Evolutionary conservation across 2,888 invertebrate species (phyloP).

Genomic region (Gymnosoma rotundatum): DNA sequence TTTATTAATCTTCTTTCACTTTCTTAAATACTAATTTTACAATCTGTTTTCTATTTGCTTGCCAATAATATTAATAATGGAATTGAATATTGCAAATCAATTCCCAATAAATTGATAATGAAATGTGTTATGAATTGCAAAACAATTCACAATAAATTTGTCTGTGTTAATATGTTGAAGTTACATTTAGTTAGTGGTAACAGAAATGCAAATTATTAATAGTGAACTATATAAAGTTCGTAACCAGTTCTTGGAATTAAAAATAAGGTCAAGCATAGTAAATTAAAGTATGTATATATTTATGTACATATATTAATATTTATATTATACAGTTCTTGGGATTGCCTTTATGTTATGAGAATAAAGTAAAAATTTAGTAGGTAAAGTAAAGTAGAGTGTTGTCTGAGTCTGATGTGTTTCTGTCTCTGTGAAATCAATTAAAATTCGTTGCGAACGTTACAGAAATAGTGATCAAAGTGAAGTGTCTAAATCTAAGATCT

Average conservation of each 20-base stretch:
- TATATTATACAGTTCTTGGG: background rate
- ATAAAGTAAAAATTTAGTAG: no score
- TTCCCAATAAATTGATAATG: no score
- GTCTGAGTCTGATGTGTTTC: no score
- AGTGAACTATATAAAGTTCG: slow-evolving; percentile 20
- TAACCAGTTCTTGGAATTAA: background rate
- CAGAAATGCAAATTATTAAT: slow-evolving; percentile 22
- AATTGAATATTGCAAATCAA: background rate
- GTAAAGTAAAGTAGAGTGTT: no score
- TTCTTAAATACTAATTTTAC: slow-evolving; percentile 38
- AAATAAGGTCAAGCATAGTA: background rate
- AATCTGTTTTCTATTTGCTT: slow-evolving; percentile 28
- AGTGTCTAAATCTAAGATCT: no score
- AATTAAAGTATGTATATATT: slow-evolving; percentile 24
- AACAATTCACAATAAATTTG: slow-evolving; percentile 17
- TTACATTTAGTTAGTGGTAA: slow-evolving; percentile 19
- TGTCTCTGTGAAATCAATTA: no score
- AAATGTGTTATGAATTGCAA: slow-evolving; percentile 2
- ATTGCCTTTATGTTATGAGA: background rate
- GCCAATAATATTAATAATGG: slow-evolving; percentile 3
- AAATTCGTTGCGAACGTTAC: no score
- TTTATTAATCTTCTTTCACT: slow-evolving; percentile 24
- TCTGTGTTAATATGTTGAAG: slow-evolving; percentile 10
- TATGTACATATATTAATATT: slow-evolving; percentile 16
- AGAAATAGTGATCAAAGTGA: no score